Evolutionary conservation across 2,797 vertebrate species (phyloP).

Genomic region (Microctenopoma stevenorrisi): DNA sequence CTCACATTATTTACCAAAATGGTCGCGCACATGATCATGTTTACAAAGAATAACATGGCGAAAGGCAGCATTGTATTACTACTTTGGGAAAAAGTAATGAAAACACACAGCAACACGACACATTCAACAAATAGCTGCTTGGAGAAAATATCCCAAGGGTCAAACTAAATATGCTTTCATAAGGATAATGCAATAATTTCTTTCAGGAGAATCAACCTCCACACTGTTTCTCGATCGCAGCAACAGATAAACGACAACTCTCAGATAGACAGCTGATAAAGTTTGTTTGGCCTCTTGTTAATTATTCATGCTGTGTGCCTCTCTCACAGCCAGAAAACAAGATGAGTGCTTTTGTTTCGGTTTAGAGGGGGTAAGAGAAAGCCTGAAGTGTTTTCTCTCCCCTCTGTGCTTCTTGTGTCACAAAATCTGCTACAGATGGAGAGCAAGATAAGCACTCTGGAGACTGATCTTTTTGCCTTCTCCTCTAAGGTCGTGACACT

Average conservation of each 20-base stretch:
- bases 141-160: conserved; percentile 3
- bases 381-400: conserved; percentile 75
- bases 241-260: conserved; percentile 51
- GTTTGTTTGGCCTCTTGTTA: conserved; percentile 69
- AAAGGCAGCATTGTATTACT: conserved; percentile 12
- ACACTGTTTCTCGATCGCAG: conserved; percentile 38
- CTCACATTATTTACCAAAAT: background rate
- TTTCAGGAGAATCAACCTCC: conserved; percentile 16
- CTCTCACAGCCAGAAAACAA: conserved; percentile 64
- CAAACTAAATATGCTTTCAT: conserved; percentile 8
- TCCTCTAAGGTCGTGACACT: conserved; percentile 82
- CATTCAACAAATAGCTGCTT: conserved; percentile 19
- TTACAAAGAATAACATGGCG: background rate
- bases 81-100: background rate
- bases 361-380: conserved; percentile 35
- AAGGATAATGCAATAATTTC: conserved; percentile 1
- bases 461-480: conserved; percentile 76
- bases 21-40: too few relatives aligned
- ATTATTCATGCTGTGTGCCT: conserved; percentile 70
- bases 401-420: conserved; percentile 76
- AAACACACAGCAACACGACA: conserved; percentile 9
- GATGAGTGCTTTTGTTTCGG: conserved; percentile 68
- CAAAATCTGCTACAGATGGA: conserved; percentile 83
- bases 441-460: conserved; percentile 76
- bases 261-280: conserved; percentile 54